phyloP scores from a whole-genome alignment of 1,140 invertebrate species.

The Drosophila saltans region DNA sequence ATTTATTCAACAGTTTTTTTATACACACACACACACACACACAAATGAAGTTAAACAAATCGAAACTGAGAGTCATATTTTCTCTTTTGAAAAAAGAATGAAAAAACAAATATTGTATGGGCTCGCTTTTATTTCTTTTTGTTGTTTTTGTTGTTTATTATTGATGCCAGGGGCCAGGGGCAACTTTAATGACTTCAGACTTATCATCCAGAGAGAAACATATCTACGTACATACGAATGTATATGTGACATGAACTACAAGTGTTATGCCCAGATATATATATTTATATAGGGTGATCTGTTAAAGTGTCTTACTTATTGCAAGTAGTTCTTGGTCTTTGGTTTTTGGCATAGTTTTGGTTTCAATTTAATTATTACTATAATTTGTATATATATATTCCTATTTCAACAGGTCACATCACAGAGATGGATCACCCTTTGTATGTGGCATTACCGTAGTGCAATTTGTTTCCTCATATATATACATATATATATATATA shows the following conservation, averaged over 20 bases:
- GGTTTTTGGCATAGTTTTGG: too few species aligned
- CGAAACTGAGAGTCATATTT: constrained; percentile 4
- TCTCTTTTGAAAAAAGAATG: constrained; percentile 22
- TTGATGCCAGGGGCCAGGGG: constrained; percentile 28
- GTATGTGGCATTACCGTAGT: constrained; percentile 9
- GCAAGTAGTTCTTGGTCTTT: too few species aligned
- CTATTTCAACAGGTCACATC: neutral
- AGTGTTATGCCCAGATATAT: constrained; percentile 29
- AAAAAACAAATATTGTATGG: constrained; percentile 37
- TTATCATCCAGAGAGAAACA: constrained; percentile 19
- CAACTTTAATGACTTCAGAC: constrained; percentile 37
- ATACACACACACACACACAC: neutral
- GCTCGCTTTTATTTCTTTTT: constrained; percentile 6
- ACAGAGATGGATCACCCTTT: neutral
- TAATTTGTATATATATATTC: too few species aligned
- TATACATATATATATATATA: constrained; percentile 5
- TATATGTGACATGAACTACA: constrained; percentile 14
- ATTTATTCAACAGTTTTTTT: neutral
- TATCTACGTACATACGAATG: too few species aligned
- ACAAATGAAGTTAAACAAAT: neutral
- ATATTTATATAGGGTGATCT: constrained; percentile 26
- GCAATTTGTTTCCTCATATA: constrained; percentile 56
- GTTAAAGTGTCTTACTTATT: too few species aligned
- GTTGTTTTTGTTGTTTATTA: neutral
- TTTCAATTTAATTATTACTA: too few species aligned